Conservation (phyloP, 2,113 vertebrate genomes). For the Syrmaticus mikado region DNA sequence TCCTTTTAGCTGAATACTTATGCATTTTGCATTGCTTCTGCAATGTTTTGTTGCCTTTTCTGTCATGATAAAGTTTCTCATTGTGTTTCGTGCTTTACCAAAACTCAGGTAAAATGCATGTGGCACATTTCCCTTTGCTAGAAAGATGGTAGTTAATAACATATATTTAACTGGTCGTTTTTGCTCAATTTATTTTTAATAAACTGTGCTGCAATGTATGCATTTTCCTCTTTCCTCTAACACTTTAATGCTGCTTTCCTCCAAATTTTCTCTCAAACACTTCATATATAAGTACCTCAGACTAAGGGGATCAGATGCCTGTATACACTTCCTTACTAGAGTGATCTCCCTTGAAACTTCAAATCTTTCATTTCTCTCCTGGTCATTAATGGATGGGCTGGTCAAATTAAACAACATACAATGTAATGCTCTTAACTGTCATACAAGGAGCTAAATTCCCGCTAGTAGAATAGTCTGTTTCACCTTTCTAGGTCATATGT, state of each 20-base stretch:
- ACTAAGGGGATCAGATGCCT: background rate
- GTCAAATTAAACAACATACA: background rate
- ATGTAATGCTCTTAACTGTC: background rate
- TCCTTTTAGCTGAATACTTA: background rate
- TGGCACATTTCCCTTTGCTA: background rate
- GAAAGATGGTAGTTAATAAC: background rate
- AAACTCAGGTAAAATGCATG: background rate
- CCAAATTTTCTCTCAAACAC: background rate
- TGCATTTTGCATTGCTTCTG: background rate
- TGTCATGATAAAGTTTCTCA: background rate
- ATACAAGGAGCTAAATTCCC: background rate
- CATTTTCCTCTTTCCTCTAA: background rate
- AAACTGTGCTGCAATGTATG: background rate
- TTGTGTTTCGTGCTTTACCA: background rate
- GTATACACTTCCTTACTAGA: background rate
- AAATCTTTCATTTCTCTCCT: background rate
- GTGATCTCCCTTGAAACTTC: background rate
- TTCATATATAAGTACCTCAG: background rate
- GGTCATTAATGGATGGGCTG: no score
- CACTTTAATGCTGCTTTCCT: background rate
- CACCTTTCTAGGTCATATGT: background rate
- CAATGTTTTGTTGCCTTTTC: background rate
- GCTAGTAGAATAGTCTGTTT: background rate
- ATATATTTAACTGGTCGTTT: background rate
- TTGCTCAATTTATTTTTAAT: background rate